Conservation (phyloP, 2,888 invertebrate genomes). For the Eupithecia exiguata region DNA sequence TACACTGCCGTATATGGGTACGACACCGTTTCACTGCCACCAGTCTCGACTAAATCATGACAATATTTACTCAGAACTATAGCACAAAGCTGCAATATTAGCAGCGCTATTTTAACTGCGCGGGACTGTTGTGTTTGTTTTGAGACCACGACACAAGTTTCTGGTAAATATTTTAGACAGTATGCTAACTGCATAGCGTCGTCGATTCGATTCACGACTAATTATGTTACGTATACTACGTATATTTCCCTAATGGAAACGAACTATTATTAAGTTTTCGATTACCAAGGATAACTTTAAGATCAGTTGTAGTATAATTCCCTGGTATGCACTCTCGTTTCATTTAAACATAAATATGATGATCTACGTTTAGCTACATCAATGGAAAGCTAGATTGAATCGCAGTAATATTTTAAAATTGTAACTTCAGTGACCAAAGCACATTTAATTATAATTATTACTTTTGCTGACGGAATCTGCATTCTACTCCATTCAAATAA, state of each 20-base stretch:
- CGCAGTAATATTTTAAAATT: neutral
- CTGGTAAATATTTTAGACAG: neutral
- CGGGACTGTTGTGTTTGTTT: constrained; percentile 14
- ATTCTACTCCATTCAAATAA: too few relatives aligned
- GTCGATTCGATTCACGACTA: neutral
- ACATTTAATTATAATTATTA: too few relatives aligned
- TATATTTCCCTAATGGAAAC: neutral
- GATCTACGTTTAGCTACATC: too few relatives aligned
- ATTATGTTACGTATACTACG: neutral
- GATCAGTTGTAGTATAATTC: too few relatives aligned
- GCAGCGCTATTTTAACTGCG: constrained; percentile 43
- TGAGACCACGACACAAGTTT: neutral
- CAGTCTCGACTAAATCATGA: constrained; percentile 67
- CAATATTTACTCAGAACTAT: constrained; percentile 69
- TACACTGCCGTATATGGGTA: constrained; percentile 70
- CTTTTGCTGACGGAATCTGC: neutral
- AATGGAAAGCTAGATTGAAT: too few relatives aligned
- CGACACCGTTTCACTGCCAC: constrained; percentile 62
- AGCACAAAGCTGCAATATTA: constrained; percentile 58
- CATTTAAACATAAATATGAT: too few relatives aligned
- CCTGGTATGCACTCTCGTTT: too few relatives aligned
- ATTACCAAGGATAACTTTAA: neutral
- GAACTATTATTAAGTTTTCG: neutral
- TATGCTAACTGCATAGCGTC: neutral
- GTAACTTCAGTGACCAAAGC: neutral